Base-by-base conservation (phyloP, 2,797 vertebrate species). In the Psittacula echo region DNA sequence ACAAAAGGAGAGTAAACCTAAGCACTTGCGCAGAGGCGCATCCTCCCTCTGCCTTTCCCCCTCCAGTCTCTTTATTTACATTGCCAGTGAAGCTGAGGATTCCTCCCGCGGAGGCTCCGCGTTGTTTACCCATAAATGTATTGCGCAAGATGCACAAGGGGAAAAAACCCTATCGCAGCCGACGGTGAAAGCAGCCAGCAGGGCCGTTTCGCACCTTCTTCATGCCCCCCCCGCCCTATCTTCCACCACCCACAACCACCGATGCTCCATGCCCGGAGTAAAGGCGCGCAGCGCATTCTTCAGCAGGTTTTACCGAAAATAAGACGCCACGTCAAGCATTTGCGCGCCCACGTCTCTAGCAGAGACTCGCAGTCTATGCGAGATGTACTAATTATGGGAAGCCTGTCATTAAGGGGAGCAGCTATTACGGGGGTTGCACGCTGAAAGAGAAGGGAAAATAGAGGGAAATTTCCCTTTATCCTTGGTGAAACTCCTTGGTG, bases 1-100 rank as follows among this genome's bases (percentile, higher is more conserved):
- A 79, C 76, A 83, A 87, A 87, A 87, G 58, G 39, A 32, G 85
- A 90, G 61, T 5, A 54, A 89, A 92, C 84, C 72, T 22, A 15
- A 70, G 53, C 62, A 30, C 47, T 89, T 74, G 74, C 22, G 70
- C 67, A 24, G 76, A 62, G 53, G 65, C 72, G 65, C 89, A 85
- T 54, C 89, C 44, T 72, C 74, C 10, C 65, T 56, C 42, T 20
- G 77, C 54, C 23, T 84, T 48, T 21, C 51, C 41, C 53, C 60
- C 71, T 34, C 85, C 87, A 66, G 4, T 39, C 27, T 71, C 27
- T 78, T 91, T 61, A 34, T 89, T 90, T 56, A n/a, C 75, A 47
- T 14, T 58, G 77, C 80, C 68, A 27, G 37, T n/a, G 34, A 87
- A 90, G 6, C 1, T 26, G 27, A 44, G 37, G 80, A 72, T 92